Evolutionary conservation across 2,113 vertebrate species (phyloP), one percentile per base, ranked within the genome.

Genomic region (Hemichromis elongatus): DNA sequence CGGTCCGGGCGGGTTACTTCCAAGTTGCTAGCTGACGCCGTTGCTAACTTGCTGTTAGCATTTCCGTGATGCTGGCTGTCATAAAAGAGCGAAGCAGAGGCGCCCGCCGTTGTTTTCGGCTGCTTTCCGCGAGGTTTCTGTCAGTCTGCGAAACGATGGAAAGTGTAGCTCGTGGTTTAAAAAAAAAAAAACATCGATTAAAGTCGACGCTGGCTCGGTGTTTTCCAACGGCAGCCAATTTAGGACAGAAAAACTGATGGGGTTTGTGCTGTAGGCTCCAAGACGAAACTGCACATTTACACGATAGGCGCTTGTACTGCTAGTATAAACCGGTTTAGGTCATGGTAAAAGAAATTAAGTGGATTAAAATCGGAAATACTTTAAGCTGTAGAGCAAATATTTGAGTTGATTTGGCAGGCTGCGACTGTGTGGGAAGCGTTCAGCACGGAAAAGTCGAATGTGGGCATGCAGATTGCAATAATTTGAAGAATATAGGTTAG

Each of bases 1-100:
- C 33, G 21, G 24, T 73, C 5, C 24, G 86, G 26, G 24, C 16
- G 33, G 56, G 55, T 56, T 79, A 81, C 75, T 84, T 14, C 24
- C 66, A 85, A 86, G 85, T 91, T 90, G 90, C 83, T 93, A 93
- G 79, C 88, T 4, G 80, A 50, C 77, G 86, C 40, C 24, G 30
- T 53, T 40, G 79, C 93, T 92, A 94, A 85, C 79, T 66, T 47
- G 10, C 50, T 8, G 84, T 55, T 94, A 93, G 93, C 94, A 77
- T 90, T 33, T 47, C 18, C 7, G 3, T 52, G 61, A 83, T 40
- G 81, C 24, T 84, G 30, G 55, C 75, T 57, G 53, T 66, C 53
- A 70, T 33, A 33, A 35, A 79, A 45, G 3, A 77, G 1, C 14
- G 28, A 24, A 45, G 47, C 61, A 5, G 3, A 68, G 6, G 35